Base-by-base conservation (phyloP, 64 coral and sea anemone genomes). In the Actinia equina region DNA sequence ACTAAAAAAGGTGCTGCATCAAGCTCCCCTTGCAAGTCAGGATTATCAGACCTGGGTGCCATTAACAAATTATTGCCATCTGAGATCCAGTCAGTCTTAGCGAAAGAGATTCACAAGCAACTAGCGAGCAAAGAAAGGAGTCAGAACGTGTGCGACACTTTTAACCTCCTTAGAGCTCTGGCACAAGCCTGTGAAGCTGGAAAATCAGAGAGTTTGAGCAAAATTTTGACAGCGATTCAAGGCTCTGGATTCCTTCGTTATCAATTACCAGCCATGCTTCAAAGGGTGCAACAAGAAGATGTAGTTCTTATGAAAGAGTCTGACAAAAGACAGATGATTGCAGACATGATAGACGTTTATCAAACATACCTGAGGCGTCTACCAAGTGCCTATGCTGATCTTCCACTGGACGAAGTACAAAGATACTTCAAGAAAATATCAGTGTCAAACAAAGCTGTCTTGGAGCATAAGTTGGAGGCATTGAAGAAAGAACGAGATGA, bases 381-480 rank as follows among this genome's bases (percentile, higher is more conserved):
- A 15, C 93, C 93, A 2, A 91, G 89, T 78, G 90, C 93, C 1
- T 94, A 91, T 85, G 78, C 69, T 59, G 93, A 94, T 56, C 22
- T 87, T 0, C 93, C 93, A 30, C 86, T 91, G 43, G 89, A 88
- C 55, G 61, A 83, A 82, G 13, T 94, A 26, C 85, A 87, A 53
- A 8, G 64, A 62, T 86, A 85, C 52, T 22, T 94, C 18, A 19
- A 43, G 16, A 44, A 87, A 37, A 49, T 83, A 82, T 27, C 42
- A 76, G 20, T 94, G 12, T 65, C 53, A 3, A 52, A 83, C 16
- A 94, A 84, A 53, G 25, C 18, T 57, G 70, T 80, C 14, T 3
- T 94, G 16, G 56, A 88, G 49, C 56, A 71, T 12, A 5, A 62
- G 56, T 82, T 91, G 27, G 16, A 52, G 57, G 80, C 69, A 43